These are phyloP conservation scores for Silurus aristotelis DNA, from an alignment of 2,797 vertebrate species.

Conservation along the genomic window DNA sequence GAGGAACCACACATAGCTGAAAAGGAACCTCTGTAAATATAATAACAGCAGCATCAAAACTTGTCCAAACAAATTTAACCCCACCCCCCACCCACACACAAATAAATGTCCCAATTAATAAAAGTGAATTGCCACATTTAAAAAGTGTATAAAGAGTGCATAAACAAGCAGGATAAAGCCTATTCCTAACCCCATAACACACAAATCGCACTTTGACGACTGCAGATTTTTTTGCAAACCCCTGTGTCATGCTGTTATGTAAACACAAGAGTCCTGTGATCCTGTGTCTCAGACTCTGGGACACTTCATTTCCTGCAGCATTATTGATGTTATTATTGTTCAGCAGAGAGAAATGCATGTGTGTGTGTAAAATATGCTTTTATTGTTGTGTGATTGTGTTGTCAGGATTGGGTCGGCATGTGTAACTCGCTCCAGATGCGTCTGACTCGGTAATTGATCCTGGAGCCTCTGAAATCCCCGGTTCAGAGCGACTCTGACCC, in stretches of 20 bases:
- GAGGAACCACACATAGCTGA: no score
- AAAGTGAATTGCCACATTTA: not conserved
- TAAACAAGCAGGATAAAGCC: constrained; percentile 44
- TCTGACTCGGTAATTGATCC: constrained; percentile 89
- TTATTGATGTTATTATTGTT: constrained; percentile 78
- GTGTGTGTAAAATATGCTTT: constrained; percentile 54
- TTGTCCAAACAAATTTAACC: not conserved
- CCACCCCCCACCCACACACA: not conserved
- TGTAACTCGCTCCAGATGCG: constrained; percentile 91
- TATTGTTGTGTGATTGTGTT: constrained; percentile 73
- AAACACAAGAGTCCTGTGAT: constrained; percentile 57
- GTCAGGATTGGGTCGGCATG: constrained; percentile 61
- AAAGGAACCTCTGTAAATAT: no score
- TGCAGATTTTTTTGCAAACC: constrained; percentile 25
- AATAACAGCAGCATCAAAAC: constrained; percentile 3
- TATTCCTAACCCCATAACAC: constrained; percentile 39
- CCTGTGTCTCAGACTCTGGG: constrained; percentile 61
- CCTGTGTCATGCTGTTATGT: constrained; percentile 44
- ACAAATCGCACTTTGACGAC: constrained; percentile 38
- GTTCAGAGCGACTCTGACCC: constrained; percentile 46
- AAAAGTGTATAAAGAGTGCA: constrained; percentile 4
- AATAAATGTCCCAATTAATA: not conserved
- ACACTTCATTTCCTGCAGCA: constrained; percentile 77
- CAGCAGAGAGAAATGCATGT: constrained; percentile 59
- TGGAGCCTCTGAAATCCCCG: constrained; percentile 88